Base-by-base conservation (phyloP, 2,888 invertebrate species). In the Idaea biselata region DNA sequence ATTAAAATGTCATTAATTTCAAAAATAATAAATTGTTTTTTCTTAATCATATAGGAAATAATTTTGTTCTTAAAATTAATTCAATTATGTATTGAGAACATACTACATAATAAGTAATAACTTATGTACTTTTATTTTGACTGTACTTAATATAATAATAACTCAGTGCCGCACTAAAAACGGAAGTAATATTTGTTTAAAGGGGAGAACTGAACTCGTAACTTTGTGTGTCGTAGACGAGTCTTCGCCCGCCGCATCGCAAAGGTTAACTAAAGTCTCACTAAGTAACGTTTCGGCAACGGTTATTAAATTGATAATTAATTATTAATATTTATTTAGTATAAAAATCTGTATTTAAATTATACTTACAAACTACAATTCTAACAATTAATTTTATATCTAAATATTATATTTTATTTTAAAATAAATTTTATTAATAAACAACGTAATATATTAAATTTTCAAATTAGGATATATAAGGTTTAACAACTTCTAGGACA, bases 381-480 rank as follows among this genome's bases (percentile, higher is more conserved):
- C 44, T 44, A 14, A 44, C 3, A 25, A 25, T 25, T 25, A 25
- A 25, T 5, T 5, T 44, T 44, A 44, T 44, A 14, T 44, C 44
- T 44, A 44, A 1, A 44, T 44, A 44, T 11, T 44, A 44, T 44
- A 44, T 14, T 44, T 6, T 44, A 14, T 44, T 8, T 44, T 44
- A 44, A 14, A 44, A 44, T 44, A 44, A 44, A 44, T 0, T 44
- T 44, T 44, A 44, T 44, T 33, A 14, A 44, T 14, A 44, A 44
- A 44, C 8, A 44, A 8, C 8, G n/a, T n/a, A n/a, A 44, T 44
- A 44, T 14, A 11, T 44, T 44, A 7, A 11, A 44, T 14, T 32
- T 44, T 44, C 44, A 44, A 44, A 44, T 44, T 70, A 68, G 70
- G 68, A 73, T 67, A 73, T 67, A 44, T 44, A 44, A 44, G 11